Base-by-base conservation (phyloP, 2,888 invertebrate species). In the Marasmarcha lunaedactyla region DNA sequence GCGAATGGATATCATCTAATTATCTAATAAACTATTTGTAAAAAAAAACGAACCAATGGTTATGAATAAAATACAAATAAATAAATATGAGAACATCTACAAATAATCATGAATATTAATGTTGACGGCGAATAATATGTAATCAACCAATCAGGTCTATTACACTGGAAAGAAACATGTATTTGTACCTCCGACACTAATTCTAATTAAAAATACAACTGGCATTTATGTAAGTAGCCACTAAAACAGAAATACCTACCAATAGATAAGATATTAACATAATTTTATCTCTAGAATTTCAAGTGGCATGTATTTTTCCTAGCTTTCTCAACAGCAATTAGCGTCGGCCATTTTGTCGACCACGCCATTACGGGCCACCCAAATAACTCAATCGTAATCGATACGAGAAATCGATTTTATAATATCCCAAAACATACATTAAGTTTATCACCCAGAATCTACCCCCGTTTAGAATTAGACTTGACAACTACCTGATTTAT, bases 401-500 rank as follows among this genome's bases (percentile, higher is more conserved):
- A 69, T 69, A 54, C 53, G 47, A 48, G 62, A 59, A 64, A 71
- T 70, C 71, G 64, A 70, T 71, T 64, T 59, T 46, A 33, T 9
- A 36, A 34, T 46, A 39, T 49, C 47, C 46, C 57, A 62, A 45
- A 44, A 56, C 54, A 60, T 57, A 56, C 54, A 58, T 59, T 46
- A 57, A 49, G 43, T 42, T 51, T 52, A 68, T 71, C 66, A 50
- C 49, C 50, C 45, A 40, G 2, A 39, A 77, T 74, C 74, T 67
- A 68, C 70, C 71, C 70, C 55, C 63, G 59, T 72, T 68, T 63
- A 60, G 63, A 61, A 56, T 57, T 62, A 61, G 59, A 62, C 69
- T 68, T 67, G 67, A 54, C 48, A 51, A 67, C 69, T 65, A 50
- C 57, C 48, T 63, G 64, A 74, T 73, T 71, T 73, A 74, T 62